Evolutionary conservation across 1,140 invertebrate genomes (phyloP), one percentile per base, ranked within the genome.

Genomic region (Ostrea edulis): DNA sequence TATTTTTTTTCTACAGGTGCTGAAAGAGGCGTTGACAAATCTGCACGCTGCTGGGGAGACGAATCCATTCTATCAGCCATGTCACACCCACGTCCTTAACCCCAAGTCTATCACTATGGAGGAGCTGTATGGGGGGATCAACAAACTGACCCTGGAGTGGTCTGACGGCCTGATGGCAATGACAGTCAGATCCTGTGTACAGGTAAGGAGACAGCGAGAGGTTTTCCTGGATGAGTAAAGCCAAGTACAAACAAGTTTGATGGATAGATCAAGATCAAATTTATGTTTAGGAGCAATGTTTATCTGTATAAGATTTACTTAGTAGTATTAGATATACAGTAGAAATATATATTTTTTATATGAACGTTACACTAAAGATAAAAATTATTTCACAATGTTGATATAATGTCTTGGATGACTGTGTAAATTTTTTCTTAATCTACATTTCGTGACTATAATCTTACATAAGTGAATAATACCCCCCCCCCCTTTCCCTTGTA

Each of bases 81-180:
- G 95, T 5, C 93, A 95, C 86, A 93, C 92, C 4, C 94, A 91
- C 89, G 91, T 95, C 0, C 87, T 95, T 20, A 95, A 95, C 88
- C 95, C 95, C 1, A 95, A 95, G 88, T 93, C 95, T 65, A 95
- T 95, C 85, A 94, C 94, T 22, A 95, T 95, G 94, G 95, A 95
- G 44, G 95, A 95, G 87, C 87, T 95, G 84, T 95, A 95, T 89
- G 95, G 95, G 25, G 94, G 94, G 9, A 89, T 95, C 11, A 94
- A 95, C 90, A 94, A 94, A 90, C 89, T 95, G 12, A 95, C 95
- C 2, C 90, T 95, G 87, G 95, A 95, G 88, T 95, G 95, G 95
- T 93, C 93, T 44, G 95, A 95, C 91, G 95, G 95, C 12, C 90
- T 95, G 4, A 95, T 95, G 95, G 94, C 92, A 0, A 82, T 94